Conservation (phyloP, 2,797 vertebrate genomes). For the Numenius phaeopus region DNA sequence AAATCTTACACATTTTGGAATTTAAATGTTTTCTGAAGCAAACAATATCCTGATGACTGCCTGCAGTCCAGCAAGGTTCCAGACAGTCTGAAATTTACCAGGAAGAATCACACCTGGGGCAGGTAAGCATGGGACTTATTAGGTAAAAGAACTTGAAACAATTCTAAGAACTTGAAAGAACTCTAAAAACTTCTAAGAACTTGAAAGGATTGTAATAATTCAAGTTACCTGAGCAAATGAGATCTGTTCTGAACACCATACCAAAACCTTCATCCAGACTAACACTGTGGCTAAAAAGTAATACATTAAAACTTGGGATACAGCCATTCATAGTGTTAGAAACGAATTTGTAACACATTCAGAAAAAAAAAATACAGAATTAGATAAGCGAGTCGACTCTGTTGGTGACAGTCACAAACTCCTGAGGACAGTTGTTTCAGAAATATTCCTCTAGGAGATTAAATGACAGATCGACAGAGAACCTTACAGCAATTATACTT, state of each 20-base stretch:
- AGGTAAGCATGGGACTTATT: background rate
- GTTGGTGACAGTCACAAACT: background rate
- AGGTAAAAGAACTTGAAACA: background rate
- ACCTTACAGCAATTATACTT: background rate
- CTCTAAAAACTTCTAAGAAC: background rate
- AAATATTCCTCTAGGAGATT: background rate
- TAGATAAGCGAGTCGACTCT: background rate
- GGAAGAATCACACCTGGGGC: background rate
- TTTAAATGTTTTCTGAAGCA: background rate
- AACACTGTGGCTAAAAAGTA: background rate
- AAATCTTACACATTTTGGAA: background rate
- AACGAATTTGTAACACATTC: background rate
- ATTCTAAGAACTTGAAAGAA: background rate
- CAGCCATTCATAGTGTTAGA: background rate
- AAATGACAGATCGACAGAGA: background rate
- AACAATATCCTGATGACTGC: background rate
- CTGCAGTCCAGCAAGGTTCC: background rate
- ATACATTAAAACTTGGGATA: background rate
- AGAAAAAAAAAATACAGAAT: background rate
- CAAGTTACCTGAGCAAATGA: background rate
- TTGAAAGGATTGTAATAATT: background rate
- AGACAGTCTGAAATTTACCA: background rate
- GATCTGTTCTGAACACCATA: background rate
- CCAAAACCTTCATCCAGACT: background rate
- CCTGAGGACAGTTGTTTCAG: background rate